Evolutionary conservation across 2,888 invertebrate species (phyloP).

Genomic region (Phanerotoma sp.): DNA sequence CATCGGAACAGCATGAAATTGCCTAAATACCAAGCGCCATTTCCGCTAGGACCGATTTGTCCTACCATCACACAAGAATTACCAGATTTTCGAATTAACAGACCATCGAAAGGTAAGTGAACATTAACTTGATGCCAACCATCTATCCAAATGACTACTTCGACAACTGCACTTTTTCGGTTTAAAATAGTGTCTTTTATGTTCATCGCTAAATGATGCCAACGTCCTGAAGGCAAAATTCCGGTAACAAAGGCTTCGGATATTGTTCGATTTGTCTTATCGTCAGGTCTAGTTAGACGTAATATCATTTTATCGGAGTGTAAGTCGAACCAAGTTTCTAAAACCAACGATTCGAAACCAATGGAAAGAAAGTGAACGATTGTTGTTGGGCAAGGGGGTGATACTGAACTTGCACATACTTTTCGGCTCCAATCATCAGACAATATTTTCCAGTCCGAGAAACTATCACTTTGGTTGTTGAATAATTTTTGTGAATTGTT

Average conservation of each 20-base stretch:
- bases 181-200: conserved; percentile 62
- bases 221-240: conserved; percentile 58
- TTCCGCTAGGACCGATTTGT: conserved; percentile 53
- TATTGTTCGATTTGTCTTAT: conserved; percentile 58
- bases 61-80: conserved; percentile 63
- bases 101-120: conserved; percentile 63
- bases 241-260: conserved; percentile 59
- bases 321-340: conserved; percentile 66
- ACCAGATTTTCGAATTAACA: conserved; percentile 63
- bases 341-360: conserved; percentile 65
- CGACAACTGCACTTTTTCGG: conserved; percentile 62
- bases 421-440: conserved; percentile 55
- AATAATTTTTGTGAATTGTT: conserved; percentile 38
- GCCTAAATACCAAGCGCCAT: conserved; percentile 61
- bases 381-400: conserved; percentile 49
- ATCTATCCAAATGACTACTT: conserved; percentile 64
- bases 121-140: conserved; percentile 63
- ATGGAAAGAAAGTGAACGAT: conserved; percentile 64
- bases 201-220: conserved; percentile 65
- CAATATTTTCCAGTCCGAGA: conserved; percentile 54
- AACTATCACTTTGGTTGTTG: conserved; percentile 50
- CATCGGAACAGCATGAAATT: conserved; percentile 61
- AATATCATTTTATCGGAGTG: conserved; percentile 58
- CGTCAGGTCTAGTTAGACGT: conserved; percentile 62
- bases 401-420: conserved; percentile 48